Base-by-base conservation (phyloP, 2,797 vertebrate species). In the Enteromius trimaculatus region DNA sequence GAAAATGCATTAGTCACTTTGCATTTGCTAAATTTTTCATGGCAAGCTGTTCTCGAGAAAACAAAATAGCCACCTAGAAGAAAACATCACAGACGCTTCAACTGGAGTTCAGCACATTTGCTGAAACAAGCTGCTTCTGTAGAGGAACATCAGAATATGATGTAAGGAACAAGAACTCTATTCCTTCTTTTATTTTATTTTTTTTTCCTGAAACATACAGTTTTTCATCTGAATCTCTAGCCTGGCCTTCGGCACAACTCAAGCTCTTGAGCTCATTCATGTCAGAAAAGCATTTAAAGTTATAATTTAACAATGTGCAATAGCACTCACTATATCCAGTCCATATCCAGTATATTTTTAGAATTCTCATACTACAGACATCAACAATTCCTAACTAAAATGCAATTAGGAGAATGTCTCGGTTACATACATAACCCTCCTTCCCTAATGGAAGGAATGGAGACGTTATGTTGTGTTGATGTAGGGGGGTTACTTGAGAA, bases 1-100 rank as follows among this genome's bases (percentile, higher is more conserved):
- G 94, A 94, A 96, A 96, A 93, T 94, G 92, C 95, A 96, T 96
- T 96, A 95, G 95, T 93, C 91, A 92, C 95, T 95, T 93, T 90
- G 92, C 93, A 92, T 92, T 90, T 90, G 79, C 94, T 96, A 79
- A 96, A 96, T 95, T 92, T 96, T 96, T 97, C 60, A 97, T 93
- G 92, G 87, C 92, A 95, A 94, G 92, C 90, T 95, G 94, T 94
- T 94, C 90, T 82, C 89, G 89, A 92, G 92, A 88, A 92, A 94
- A 94, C 93, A 95, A 94, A 93, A 90, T 70, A 86, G 88, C 84
- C 87, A 71, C 88, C 49, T 81, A 89, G 88, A 89, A 89, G 80
- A 92, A 91, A 93, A 91, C 90, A 94, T 87, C 85, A 60, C 5
- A 65, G 21, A 82, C 47, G 79, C 72, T 34, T 26, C 26, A 1